A percentile compares a stretch with the other conserved stretches of the same genome.
These are phyloP conservation scores for Propithecus coquereli DNA, from an alignment of 2,113 vertebrate species.

Conservation along the genomic window DNA sequence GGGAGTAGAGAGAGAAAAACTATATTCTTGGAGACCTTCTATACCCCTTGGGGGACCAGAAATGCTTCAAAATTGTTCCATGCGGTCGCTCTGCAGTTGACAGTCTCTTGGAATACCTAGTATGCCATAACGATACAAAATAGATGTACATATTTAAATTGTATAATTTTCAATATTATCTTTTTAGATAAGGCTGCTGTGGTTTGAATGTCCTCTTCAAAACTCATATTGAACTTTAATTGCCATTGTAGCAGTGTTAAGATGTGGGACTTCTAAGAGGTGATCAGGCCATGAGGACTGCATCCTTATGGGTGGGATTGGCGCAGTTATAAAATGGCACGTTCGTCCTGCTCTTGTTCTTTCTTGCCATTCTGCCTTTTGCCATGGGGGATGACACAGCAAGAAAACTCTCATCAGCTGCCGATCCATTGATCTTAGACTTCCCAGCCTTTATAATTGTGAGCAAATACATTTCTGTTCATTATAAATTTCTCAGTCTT, in stretches of 20 bases:
- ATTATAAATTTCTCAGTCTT: background rate
- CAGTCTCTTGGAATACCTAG: background rate
- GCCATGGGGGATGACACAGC: background rate
- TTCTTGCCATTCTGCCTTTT: background rate
- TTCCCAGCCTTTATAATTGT: background rate
- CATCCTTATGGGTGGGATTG: background rate
- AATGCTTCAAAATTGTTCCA: background rate
- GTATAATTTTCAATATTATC: background rate
- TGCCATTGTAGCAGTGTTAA: background rate
- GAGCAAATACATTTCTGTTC: background rate
- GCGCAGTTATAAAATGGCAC: background rate
- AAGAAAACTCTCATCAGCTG: background rate
- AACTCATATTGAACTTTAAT: background rate
- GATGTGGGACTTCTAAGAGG: background rate
- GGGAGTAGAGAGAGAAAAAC: fast-evolving
- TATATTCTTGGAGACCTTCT: fast-evolving
- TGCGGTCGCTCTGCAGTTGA: background rate
- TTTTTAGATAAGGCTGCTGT: background rate
- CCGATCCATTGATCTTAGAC: background rate
- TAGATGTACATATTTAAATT: background rate
- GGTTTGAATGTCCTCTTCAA: background rate
- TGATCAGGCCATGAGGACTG: background rate
- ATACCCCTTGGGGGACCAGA: background rate
- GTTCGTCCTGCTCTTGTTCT: background rate
- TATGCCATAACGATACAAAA: background rate